These are phyloP conservation scores for Hedychridium roseum DNA, from an alignment of 2,888 invertebrate genomes.

Conservation along the genomic window DNA sequence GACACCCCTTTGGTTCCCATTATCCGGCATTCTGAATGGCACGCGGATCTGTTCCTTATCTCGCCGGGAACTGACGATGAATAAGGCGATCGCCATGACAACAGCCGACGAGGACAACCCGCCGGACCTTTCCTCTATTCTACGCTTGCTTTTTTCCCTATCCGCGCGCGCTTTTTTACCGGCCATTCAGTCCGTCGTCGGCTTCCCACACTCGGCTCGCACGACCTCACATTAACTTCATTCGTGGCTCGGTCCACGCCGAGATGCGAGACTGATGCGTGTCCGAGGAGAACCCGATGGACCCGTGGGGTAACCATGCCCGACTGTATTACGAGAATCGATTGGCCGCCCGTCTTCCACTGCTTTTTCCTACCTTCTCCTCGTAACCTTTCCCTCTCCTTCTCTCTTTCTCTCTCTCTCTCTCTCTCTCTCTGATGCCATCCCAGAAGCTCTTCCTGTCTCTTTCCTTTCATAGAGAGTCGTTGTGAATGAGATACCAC, in stretches of 20 bases:
- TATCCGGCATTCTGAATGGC: too few species aligned
- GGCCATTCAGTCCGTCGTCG: neutral
- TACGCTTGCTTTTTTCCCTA: neutral
- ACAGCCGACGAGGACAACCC: too few species aligned
- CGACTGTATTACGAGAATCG: constrained; percentile 46
- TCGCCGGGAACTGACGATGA: too few species aligned
- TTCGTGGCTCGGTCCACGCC: constrained; percentile 41
- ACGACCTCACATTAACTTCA: constrained; percentile 54
- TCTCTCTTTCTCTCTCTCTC: constrained; percentile 7
- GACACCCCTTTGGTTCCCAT: too few species aligned
- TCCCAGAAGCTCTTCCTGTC: constrained; percentile 13
- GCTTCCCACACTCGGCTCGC: constrained; percentile 58
- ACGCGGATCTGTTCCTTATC: too few species aligned
- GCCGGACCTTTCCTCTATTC: neutral
- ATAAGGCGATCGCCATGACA: too few species aligned
- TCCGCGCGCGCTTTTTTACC: neutral
- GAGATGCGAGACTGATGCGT: constrained; percentile 59
- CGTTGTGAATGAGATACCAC: too few species aligned
- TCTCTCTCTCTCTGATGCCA: constrained; percentile 15
- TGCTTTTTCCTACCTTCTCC: constrained; percentile 17
- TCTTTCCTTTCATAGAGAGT: constrained; percentile 20
- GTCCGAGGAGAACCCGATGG: constrained; percentile 37
- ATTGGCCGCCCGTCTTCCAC: constrained; percentile 31
- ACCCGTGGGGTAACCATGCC: constrained; percentile 29
- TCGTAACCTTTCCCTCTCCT: constrained; percentile 17